Base-by-base conservation (phyloP, 37 sponge, comb jelly and placozoan genomes). In the Crambe crambe region DNA sequence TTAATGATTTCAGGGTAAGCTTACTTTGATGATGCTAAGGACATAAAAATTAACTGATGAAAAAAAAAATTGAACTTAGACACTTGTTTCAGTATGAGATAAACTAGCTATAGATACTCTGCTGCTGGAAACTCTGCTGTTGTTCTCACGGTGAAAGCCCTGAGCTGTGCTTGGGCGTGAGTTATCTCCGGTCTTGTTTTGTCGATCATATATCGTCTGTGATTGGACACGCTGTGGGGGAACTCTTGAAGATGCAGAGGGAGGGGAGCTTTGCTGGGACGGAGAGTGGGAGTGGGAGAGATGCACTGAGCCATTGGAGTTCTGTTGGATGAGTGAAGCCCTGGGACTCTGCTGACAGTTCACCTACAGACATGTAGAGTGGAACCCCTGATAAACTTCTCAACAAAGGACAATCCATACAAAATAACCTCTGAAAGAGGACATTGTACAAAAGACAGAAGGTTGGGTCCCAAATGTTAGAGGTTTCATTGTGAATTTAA, bases 201-300 rank as follows among this genome's bases (percentile, higher is more conserved):
- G 23, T 15, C 68, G 43, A 56, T 79, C 79, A 23, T 32, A 79
- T 51, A 64, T 23, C 15, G 51, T 67, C 38, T 79, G 79, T 35
- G 79, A 79, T 21, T 79, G 79, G 38, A 79, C 82, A 81, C 35
- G 89, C 87, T 67, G 93, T 87, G 76, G 76, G 15, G 76, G 59
- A 41, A 40, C n/a, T 29, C 76, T 32, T 56, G 35, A 32, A 54
- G 35, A 27, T 9, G 73, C 12, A 20, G 56, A 23, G 9, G 56
- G 5, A 29, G 4, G n/a, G 47, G 56, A 26, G 56, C 1, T 27
- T 41, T 39, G n/a, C 63, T 10, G 29, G 1, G 2, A 18, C n/a
- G 42, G 39, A 32, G 41, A 9, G 40, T 4, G 21, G 47, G 37
- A 36, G 39, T 70, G 54, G 35, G 23, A 34, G 42, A 21, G 26